Conservation (phyloP, 2,888 invertebrate genomes). For the Spisula subtruncata region DNA sequence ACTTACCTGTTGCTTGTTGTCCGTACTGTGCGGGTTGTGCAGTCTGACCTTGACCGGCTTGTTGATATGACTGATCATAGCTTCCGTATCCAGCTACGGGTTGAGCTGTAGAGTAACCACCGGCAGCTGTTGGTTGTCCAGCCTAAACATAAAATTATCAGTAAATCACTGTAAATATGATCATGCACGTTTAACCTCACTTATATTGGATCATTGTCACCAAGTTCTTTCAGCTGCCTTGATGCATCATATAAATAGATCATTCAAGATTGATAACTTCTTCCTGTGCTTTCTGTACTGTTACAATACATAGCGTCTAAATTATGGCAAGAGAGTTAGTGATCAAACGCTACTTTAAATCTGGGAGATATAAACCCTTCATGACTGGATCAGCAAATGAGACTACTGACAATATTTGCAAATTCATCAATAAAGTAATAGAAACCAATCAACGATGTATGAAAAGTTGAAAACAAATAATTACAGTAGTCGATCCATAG, state of each 20-base stretch:
- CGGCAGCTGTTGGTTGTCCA: slow-evolving; percentile 55
- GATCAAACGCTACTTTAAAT: no score
- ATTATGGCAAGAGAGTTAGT: no score
- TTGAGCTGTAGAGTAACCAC: slow-evolving; percentile 53
- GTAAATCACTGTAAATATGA: no score
- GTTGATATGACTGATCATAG: slow-evolving; percentile 62
- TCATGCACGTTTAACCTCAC: background rate
- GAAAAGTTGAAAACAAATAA: background rate
- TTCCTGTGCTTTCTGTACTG: no score
- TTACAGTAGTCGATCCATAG: slow-evolving; percentile 61
- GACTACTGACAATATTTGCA: no score
- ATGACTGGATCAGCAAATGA: no score
- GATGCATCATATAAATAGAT: no score
- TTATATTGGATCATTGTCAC: no score
- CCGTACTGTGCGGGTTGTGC: slow-evolving; percentile 47
- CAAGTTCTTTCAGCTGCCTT: no score
- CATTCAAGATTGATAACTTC: no score
- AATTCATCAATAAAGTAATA: background rate
- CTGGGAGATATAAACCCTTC: no score
- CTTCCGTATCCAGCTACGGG: slow-evolving; percentile 56
- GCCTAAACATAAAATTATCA: slow-evolving; percentile 39
- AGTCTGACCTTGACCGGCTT: slow-evolving; percentile 42
- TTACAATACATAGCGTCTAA: no score
- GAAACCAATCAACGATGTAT: background rate
- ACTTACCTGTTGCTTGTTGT: slow-evolving; percentile 41